Percentiles rank a stretch among this genome's conserved stretches.
phyloP scores from a whole-genome alignment of 2,113 vertebrate species.

The Trichechus manatus region DNA sequence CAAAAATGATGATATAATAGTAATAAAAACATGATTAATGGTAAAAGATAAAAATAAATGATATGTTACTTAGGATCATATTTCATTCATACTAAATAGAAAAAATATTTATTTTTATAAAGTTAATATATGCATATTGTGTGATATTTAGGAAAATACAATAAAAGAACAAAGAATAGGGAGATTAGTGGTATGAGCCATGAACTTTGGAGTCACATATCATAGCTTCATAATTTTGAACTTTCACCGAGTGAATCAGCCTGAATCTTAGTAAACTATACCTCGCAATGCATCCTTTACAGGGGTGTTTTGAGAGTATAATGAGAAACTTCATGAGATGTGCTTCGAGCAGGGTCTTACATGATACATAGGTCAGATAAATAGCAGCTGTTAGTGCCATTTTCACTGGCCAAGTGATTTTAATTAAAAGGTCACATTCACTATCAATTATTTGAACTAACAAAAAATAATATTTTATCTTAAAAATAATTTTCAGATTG shows the following conservation, averaged over 20 bases:
- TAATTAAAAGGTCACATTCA: background rate
- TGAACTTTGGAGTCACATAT: background rate
- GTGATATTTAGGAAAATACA: background rate
- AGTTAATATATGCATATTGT: background rate
- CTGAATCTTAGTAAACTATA: background rate
- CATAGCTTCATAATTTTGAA: background rate
- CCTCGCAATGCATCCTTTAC: background rate
- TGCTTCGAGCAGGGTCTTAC: too few relatives aligned
- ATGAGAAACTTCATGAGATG: background rate
- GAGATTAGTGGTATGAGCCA: background rate
- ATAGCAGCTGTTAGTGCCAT: background rate
- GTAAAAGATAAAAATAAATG: background rate
- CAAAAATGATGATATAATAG: slow-evolving; percentile 17
- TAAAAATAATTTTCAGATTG: background rate
- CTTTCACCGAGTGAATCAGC: background rate
- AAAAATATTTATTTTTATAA: slow-evolving; percentile 39
- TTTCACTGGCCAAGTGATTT: background rate
- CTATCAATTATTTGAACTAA: background rate
- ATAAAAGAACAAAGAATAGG: background rate
- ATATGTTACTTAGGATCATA: background rate
- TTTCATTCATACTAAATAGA: slow-evolving; percentile 1
- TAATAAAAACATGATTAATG: slow-evolving; percentile 47
- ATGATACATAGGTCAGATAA: background rate
- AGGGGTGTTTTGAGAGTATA: background rate
- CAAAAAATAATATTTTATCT: background rate